Evolutionary conservation across 2,113 vertebrate genomes (phyloP).

Genomic region (Crotalus horridus): DNA sequence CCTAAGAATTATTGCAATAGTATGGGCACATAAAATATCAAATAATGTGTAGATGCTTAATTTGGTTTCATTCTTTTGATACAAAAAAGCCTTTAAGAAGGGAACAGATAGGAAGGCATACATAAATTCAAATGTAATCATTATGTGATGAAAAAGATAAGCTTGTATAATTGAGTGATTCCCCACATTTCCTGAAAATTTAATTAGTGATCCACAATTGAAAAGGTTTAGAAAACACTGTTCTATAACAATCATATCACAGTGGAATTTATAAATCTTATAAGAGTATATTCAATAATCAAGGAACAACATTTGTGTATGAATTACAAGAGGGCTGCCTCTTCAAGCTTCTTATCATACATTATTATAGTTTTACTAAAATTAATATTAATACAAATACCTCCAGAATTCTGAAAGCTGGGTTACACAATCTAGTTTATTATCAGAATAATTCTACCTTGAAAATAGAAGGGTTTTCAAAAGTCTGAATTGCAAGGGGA

Average conservation of each 20-base stretch:
- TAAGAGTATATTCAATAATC: not conserved
- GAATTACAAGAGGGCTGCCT: constrained; percentile 7
- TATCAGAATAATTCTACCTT: not conserved
- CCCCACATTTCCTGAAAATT: not conserved
- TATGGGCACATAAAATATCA: not conserved
- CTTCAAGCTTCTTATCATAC: not conserved
- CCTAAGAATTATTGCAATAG: not conserved
- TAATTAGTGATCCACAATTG: not conserved
- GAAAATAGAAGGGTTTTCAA: not conserved
- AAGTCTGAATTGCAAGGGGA: not conserved
- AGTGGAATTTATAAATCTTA: not conserved
- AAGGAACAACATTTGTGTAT: not conserved
- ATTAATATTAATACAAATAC: constrained; percentile 48
- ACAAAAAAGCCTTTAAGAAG: not conserved
- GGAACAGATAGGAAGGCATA: too few species aligned
- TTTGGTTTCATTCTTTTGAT: not conserved
- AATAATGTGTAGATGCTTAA: not conserved
- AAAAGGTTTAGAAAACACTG: not conserved
- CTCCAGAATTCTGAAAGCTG: constrained; percentile 55
- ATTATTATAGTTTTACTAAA: constrained; percentile 41
- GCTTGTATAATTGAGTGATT: not conserved
- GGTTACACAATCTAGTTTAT: constrained; percentile 20
- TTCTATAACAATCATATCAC: not conserved
- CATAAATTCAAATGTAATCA: too few species aligned
- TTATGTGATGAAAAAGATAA: not conserved